Percentiles rank a stretch among this genome's conserved stretches.
Conservation (phyloP, 2,888 invertebrate species). For the Xestia rhomboidea region DNA sequence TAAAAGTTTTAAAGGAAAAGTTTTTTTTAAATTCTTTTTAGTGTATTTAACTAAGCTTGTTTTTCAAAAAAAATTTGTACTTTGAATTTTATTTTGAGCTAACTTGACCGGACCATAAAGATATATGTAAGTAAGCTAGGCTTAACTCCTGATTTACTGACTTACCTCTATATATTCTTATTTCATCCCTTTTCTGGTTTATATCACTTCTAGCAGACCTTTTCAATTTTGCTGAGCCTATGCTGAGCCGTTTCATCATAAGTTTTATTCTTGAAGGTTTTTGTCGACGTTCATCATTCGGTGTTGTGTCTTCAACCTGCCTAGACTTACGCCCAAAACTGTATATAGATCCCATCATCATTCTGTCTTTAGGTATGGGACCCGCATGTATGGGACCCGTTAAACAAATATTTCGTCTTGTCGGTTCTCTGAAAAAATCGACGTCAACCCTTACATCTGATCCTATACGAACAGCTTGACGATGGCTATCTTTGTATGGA, state of each 20-base stretch:
- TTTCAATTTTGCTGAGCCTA: not conserved
- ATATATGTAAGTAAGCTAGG: not conserved
- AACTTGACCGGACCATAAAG: not conserved
- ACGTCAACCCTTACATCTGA: conserved; percentile 66
- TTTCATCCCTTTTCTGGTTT: not conserved
- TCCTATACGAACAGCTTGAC: conserved; percentile 52
- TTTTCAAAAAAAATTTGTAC: no score
- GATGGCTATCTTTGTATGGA: conserved; percentile 6
- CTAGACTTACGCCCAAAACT: not conserved
- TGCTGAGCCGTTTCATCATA: conserved; percentile 1
- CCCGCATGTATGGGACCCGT: not conserved
- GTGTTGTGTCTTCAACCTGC: not conserved
- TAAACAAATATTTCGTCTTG: not conserved
- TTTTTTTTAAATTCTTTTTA: no score
- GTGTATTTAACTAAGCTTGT: no score
- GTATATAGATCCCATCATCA: not conserved
- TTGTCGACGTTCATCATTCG: not conserved
- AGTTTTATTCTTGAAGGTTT: not conserved
- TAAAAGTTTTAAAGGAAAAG: no score
- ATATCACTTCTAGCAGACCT: conserved; percentile 16
- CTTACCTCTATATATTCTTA: conserved; percentile 19
- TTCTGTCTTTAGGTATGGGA: not conserved
- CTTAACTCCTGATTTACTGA: not conserved
- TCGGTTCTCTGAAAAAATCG: conserved; percentile 65
- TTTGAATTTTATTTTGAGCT: no score